A percentile compares a stretch with the other conserved stretches of the same genome.
Evolutionary conservation across 1,140 invertebrate genomes (phyloP).

Genomic region (Colletes latitarsis): DNA sequence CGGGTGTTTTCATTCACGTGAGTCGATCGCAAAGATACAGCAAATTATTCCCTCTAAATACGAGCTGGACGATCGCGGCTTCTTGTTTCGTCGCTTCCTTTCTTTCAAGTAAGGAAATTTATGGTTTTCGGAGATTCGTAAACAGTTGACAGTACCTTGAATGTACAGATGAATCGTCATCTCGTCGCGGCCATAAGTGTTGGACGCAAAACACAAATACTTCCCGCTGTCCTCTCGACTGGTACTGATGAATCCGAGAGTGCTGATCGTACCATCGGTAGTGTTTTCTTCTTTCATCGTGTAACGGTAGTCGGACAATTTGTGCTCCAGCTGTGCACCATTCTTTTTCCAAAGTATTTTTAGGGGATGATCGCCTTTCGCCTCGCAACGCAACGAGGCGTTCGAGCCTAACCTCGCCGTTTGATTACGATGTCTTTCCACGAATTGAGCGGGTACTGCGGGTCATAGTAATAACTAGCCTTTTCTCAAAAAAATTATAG

Average conservation of each 20-base stretch:
- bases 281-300: constrained; percentile 77
- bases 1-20: neutral
- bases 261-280: constrained; percentile 88
- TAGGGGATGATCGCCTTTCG: constrained; percentile 93
- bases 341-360: constrained; percentile 89
- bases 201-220: constrained; percentile 93
- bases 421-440: constrained; percentile 84
- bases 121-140: too few relatives aligned
- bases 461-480: neutral
- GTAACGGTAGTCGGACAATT: constrained; percentile 78
- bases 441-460: constrained; percentile 92
- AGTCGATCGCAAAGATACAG: too few relatives aligned
- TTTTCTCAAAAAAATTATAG: neutral
- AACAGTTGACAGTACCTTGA: constrained; percentile 86
- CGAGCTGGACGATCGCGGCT: too few relatives aligned
- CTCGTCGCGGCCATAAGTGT: constrained; percentile 94
- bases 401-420: constrained; percentile 84
- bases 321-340: constrained; percentile 75
- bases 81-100: too few relatives aligned
- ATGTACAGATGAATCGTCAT: constrained; percentile 95
- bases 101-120: too few relatives aligned
- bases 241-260: constrained; percentile 91
- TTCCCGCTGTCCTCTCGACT: constrained; percentile 93
- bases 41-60: too few relatives aligned
- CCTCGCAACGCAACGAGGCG: constrained; percentile 91